Conservation (phyloP, 2,797 vertebrate genomes). For the Crocidura indochinensis region DNA sequence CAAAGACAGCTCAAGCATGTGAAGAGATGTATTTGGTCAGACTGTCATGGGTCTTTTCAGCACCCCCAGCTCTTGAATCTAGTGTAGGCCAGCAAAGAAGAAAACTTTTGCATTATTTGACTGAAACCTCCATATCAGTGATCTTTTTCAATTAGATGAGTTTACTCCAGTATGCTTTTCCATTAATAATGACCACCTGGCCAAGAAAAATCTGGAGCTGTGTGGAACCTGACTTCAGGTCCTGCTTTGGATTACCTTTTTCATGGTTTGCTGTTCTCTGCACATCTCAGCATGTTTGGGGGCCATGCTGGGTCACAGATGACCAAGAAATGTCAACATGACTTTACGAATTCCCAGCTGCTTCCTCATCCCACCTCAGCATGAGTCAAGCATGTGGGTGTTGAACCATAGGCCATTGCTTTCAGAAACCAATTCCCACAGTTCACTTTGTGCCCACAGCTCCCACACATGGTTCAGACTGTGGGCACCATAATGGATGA, state of each 20-base stretch:
- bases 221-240: not conserved
- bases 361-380: not conserved
- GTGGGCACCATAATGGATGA: not conserved
- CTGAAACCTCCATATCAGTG: not conserved
- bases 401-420: too few relatives aligned
- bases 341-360: not conserved
- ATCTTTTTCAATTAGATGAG: not conserved
- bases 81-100: not conserved
- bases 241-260: not conserved
- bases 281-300: too few relatives aligned
- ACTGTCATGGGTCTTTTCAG: not conserved
- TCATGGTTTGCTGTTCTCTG: not conserved
- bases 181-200: not conserved
- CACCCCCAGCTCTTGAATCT: not conserved
- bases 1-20: not conserved
- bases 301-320: too few relatives aligned
- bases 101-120: not conserved
- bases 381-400: too few relatives aligned
- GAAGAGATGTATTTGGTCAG: not conserved
- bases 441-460: too few relatives aligned
- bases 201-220: not conserved
- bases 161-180: not conserved
- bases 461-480: not conserved
- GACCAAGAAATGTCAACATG: not conserved
- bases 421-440: too few relatives aligned